A percentile compares a stretch with the other conserved stretches of the same genome.
These are phyloP conservation scores for Zosterops japonicus DNA, from an alignment of 2,113 vertebrate species.

Conservation along the genomic window DNA sequence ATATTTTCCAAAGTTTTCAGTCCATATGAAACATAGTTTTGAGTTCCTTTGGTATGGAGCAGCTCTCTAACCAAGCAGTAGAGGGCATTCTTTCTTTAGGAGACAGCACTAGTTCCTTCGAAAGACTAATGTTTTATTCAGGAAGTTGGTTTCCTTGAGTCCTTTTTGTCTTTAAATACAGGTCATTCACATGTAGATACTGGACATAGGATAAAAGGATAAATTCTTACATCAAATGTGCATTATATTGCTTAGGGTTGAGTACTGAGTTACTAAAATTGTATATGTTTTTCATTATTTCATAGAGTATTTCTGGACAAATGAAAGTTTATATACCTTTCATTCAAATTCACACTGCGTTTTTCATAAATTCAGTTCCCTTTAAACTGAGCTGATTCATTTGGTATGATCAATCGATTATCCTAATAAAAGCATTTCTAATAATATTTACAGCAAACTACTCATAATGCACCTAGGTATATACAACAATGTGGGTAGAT, in stretches of 20 bases:
- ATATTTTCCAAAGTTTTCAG: not conserved
- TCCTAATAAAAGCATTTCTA: not conserved
- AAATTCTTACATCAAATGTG: not conserved
- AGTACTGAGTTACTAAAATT: not conserved
- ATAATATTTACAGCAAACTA: not conserved
- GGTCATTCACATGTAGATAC: not conserved
- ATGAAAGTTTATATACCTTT: not conserved
- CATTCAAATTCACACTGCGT: not conserved
- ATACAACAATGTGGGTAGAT: not conserved
- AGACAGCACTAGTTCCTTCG: not conserved
- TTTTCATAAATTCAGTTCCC: not conserved
- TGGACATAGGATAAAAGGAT: not conserved
- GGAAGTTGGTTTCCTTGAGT: not conserved
- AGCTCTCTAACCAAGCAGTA: constrained; percentile 60
- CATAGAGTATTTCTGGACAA: not conserved
- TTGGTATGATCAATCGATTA: not conserved
- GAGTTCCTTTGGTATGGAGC: not conserved
- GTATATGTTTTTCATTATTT: not conserved
- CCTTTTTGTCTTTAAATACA: not conserved
- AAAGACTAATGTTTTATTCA: not conserved
- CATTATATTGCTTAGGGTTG: not conserved
- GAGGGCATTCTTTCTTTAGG: constrained; percentile 67
- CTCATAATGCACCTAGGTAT: not conserved
- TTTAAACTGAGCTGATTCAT: not conserved
- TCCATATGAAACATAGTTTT: not conserved